phyloP scores from a whole-genome alignment of 2,113 vertebrate genomes.

The Macrotus californicus region DNA sequence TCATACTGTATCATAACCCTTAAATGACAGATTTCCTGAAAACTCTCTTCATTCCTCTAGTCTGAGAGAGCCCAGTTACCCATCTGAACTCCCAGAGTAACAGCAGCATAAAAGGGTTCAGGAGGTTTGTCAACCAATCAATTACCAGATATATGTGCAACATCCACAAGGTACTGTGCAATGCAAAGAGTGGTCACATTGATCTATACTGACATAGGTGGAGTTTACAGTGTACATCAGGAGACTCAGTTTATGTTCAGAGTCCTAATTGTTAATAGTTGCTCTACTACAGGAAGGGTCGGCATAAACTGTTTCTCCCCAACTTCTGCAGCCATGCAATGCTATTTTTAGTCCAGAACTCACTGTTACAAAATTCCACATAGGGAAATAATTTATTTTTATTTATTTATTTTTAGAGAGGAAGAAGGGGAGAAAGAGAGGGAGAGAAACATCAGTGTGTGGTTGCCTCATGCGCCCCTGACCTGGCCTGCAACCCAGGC shows the following conservation, averaged over 20 bases:
- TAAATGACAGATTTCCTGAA: not conserved
- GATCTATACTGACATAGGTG: not conserved
- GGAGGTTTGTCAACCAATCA: not conserved
- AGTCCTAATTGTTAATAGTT: not conserved
- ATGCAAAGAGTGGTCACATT: not conserved
- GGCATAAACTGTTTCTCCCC: not conserved
- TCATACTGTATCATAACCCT: not conserved
- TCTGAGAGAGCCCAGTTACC: not conserved
- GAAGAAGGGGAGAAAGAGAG: no score
- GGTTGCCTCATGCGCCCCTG: no score
- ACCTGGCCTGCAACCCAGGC: no score
- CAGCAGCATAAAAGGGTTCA: not conserved
- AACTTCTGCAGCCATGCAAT: not conserved
- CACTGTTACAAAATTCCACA: constrained; percentile 25
- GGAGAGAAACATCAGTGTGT: no score
- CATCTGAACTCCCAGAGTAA: not conserved
- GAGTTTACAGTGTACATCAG: not conserved
- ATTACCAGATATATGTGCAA: not conserved
- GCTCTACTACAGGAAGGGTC: not conserved
- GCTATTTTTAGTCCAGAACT: constrained; percentile 44
- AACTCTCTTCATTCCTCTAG: not conserved
- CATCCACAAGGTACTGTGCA: not conserved
- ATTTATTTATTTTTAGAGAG: no score
- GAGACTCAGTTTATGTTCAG: not conserved
- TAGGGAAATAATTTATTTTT: constrained; percentile 11